Base-by-base conservation (phyloP, 1,140 invertebrate genomes). In the Plectrocnemia conspersa region DNA sequence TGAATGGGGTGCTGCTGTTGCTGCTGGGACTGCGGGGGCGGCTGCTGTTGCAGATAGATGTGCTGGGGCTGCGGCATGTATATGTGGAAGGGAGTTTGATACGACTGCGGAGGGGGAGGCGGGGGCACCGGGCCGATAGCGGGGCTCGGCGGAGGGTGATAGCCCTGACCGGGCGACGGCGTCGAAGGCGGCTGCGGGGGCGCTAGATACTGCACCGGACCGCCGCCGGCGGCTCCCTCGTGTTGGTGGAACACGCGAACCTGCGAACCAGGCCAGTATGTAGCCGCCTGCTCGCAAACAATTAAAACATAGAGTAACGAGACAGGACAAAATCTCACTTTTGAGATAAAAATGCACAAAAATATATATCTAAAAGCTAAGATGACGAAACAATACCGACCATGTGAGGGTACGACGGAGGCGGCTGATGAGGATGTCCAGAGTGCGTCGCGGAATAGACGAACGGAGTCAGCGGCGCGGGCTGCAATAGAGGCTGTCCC, bases 401-500 rank as follows among this genome's bases (percentile, higher is more conserved):
- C 69, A 74, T 69, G 58, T 72, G 71, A 40, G 69, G 70, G 59
- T 73, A 73, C 59, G 70, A 70, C 62, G 54, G 65, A 42, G 66
- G 70, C 21, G 61, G 68, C 29, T 61, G 78, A 67, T 78, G 79
- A 63, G 79, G 81, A 67, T 82, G 74, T 66, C 81, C 78, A 59
- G 81, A 77, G 62, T 81, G 80, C 58, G 79, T 78, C 67, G 83
- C 79, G 6, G 75, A 76, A n/a, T n/a, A n/a, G 64, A 82, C 73
- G 65, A 79, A 81, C 52, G 66, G 78, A 63, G 78, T 80, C 62
- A 83, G 65, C 9, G 81, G 85, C 3, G 82, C 84, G 9, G 88
- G 80, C 24, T 88, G 84, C 60, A 92, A 71, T 44, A 93, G 72
- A 3, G 89, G 89, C 66, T 90, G 89, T 1, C 89, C 89, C 27